These are phyloP conservation scores for Merodon equestris DNA, from an alignment of 2,888 invertebrate genomes.

Conservation along the genomic window DNA sequence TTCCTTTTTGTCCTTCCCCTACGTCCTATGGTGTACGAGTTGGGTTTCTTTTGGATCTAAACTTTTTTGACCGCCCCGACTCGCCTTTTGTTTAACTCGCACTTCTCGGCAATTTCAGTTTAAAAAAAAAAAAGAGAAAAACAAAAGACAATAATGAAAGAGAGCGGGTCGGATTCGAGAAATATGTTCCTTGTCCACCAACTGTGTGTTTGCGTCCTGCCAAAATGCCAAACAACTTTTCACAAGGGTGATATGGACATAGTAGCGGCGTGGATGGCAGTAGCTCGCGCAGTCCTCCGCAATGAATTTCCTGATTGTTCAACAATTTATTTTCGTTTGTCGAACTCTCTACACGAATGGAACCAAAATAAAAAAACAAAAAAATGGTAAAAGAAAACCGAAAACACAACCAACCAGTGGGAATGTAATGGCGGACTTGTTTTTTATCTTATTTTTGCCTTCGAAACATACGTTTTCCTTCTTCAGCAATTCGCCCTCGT, in stretches of 20 bases:
- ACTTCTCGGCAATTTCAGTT: constrained; percentile 32
- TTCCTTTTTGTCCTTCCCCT: background rate
- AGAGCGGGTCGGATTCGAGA: constrained; percentile 52
- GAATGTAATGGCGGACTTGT: constrained; percentile 52
- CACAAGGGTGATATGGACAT: constrained; percentile 31
- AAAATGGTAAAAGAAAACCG: constrained; percentile 56
- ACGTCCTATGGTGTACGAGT: too few relatives aligned
- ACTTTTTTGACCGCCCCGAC: constrained; percentile 36
- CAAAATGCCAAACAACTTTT: constrained; percentile 63
- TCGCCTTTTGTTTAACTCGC: constrained; percentile 53
- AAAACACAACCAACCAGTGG: constrained; percentile 59
- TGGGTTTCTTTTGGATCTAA: background rate
- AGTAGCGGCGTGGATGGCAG: constrained; percentile 1
- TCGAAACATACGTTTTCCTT: constrained; percentile 62
- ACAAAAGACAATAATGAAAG: constrained; percentile 46
- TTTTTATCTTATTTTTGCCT: constrained; percentile 8
- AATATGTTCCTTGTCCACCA: constrained; percentile 48
- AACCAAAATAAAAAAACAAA: constrained; percentile 28
- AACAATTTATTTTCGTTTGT: constrained; percentile 59
- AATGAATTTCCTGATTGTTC: constrained; percentile 68
- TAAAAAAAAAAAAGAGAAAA: constrained; percentile 30
- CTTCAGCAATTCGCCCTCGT: constrained; percentile 28
- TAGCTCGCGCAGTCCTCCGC: constrained; percentile 58
- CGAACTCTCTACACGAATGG: constrained; percentile 5
- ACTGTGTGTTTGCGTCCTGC: constrained; percentile 54